Evolutionary conservation across 2,888 invertebrate species (phyloP).

Genomic region (Scaptomyza caliginosa): DNA sequence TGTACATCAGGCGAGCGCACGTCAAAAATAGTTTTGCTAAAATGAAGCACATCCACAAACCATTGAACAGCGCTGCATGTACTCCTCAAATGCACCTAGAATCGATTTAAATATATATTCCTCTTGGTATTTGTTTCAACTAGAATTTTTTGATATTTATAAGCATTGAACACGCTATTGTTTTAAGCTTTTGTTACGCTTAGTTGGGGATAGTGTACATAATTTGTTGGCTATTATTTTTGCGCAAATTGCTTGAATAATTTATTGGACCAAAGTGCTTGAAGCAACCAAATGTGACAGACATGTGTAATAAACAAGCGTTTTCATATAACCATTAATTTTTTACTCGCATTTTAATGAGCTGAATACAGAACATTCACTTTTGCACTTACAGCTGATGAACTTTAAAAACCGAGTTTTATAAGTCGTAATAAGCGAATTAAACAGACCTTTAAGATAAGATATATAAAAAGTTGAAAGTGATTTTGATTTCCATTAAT

Average conservation of each 20-base stretch:
- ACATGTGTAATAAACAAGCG: slow-evolving; percentile 38
- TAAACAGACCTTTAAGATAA: slow-evolving; percentile 15
- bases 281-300: slow-evolving; percentile 37
- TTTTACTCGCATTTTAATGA: neutral
- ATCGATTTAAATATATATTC: neutral
- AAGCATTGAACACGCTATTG: slow-evolving; percentile 43
- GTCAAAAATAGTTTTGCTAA: slow-evolving; percentile 65
- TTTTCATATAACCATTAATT: neutral
- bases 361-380: neutral
- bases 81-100: neutral
- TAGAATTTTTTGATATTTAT: slow-evolving; percentile 19
- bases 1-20: slow-evolving; percentile 47
- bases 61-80: slow-evolving; percentile 5
- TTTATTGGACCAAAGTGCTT: slow-evolving; percentile 30
- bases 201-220: neutral
- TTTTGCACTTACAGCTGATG: neutral
- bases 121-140: neutral
- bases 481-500: slow-evolving; percentile 2
- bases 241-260: slow-evolving; percentile 39
- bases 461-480: slow-evolving; percentile 29
- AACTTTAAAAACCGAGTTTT: neutral
- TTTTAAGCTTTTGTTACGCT: slow-evolving; percentile 45
- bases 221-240: slow-evolving; percentile 23
- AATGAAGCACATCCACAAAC: slow-evolving; percentile 34
- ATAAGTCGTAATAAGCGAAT: neutral